These are phyloP conservation scores for Dynastes tityus DNA, from an alignment of 2,888 invertebrate genomes.

Conservation along the genomic window DNA sequence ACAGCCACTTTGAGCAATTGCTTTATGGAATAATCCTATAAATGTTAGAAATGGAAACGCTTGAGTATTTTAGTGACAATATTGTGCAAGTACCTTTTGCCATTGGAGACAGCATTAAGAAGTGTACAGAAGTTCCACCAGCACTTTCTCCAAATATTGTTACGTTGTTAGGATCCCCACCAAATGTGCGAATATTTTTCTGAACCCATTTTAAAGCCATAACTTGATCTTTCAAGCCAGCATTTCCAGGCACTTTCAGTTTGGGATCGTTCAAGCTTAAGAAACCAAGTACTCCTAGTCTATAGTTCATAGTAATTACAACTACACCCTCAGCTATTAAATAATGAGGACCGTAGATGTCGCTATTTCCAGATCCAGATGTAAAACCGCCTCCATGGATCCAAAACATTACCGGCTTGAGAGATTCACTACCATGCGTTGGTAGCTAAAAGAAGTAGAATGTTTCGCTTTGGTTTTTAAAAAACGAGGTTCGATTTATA, in stretches of 20 bases:
- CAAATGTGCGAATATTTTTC: conserved; percentile 71
- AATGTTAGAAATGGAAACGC: neutral
- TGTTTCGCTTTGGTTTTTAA: neutral
- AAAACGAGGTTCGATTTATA: conserved; percentile 52
- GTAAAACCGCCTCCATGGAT: conserved; percentile 69
- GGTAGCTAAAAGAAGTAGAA: conserved; percentile 17
- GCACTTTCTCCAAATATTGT: conserved; percentile 74
- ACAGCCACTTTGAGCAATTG: conserved; percentile 53
- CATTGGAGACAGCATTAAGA: conserved; percentile 71
- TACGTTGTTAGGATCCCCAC: conserved; percentile 72
- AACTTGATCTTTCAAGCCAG: conserved; percentile 73
- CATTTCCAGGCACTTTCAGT: conserved; percentile 72
- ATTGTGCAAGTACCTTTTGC: conserved; percentile 59
- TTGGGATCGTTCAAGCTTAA: conserved; percentile 69
- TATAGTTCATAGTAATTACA: conserved; percentile 66
- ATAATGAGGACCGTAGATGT: conserved; percentile 66
- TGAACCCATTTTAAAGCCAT: conserved; percentile 73
- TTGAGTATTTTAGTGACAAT: neutral
- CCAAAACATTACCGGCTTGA: conserved; percentile 69
- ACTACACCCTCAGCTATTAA: conserved; percentile 67
- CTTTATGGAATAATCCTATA: conserved; percentile 55
- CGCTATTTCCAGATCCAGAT: conserved; percentile 64
- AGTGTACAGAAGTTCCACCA: conserved; percentile 71
- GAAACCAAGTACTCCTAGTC: conserved; percentile 66
- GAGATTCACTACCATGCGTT: neutral